phyloP scores from a whole-genome alignment of 2,113 vertebrate species.

The Phylloscopus trochilus region DNA sequence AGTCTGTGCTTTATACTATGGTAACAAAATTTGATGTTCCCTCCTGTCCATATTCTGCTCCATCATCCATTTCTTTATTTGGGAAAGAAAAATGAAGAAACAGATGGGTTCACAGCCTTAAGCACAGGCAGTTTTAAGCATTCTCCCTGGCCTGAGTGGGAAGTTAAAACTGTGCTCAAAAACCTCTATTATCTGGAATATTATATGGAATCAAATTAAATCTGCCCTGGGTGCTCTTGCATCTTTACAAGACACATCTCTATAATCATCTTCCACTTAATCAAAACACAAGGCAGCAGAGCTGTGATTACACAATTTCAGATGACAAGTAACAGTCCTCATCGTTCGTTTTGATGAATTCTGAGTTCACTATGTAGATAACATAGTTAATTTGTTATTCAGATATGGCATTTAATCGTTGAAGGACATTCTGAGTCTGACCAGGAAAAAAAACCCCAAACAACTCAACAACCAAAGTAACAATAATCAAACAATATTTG shows the following conservation, averaged over 20 bases:
- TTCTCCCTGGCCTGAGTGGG: neutral
- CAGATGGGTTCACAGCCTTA: neutral
- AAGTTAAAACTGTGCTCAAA: neutral
- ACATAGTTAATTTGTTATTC: slow-evolving; percentile 1
- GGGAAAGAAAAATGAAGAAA: neutral
- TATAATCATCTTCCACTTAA: slow-evolving; percentile 42
- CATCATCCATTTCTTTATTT: neutral
- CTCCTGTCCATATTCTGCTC: neutral
- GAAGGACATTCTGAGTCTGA: neutral
- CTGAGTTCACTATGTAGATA: neutral
- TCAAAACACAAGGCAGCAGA: slow-evolving; percentile 30
- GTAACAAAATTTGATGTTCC: neutral
- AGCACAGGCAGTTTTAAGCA: neutral
- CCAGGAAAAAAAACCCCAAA: neutral
- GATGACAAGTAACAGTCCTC: neutral
- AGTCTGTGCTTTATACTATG: neutral
- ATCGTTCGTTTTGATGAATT: slow-evolving; percentile 23
- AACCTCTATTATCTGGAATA: neutral
- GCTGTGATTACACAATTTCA: slow-evolving; percentile 38
- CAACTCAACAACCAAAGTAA: neutral
- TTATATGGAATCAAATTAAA: neutral
- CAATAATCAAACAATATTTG: neutral
- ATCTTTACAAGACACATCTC: neutral
- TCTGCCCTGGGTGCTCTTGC: neutral
- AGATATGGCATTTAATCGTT: slow-evolving; percentile 15